Conservation (phyloP, 2,113 vertebrate species). For the Cinclus mexicanus region DNA sequence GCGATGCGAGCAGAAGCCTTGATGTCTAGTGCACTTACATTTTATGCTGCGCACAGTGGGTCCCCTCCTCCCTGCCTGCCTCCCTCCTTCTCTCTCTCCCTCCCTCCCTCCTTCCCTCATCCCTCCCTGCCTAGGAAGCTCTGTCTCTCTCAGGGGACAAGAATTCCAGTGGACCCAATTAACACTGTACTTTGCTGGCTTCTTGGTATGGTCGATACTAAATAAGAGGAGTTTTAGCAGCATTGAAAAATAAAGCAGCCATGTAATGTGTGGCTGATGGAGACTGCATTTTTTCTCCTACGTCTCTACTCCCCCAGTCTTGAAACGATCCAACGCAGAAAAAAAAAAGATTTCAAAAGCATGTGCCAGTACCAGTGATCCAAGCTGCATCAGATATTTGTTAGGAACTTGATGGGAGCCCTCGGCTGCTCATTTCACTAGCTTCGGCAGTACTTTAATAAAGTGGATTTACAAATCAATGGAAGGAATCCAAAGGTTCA, state of each 20-base stretch:
- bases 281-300: neutral
- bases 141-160: conserved; percentile 51
- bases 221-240: conserved; percentile 72
- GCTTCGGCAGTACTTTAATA: conserved; percentile 42
- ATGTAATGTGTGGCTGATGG: conserved; percentile 33
- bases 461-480: conserved; percentile 66
- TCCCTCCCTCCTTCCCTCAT: conserved; percentile 43
- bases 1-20: conserved; percentile 57
- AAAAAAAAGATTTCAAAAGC: neutral
- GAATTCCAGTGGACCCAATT: conserved; percentile 82
- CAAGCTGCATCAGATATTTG: conserved; percentile 15
- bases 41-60: conserved; percentile 39
- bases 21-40: conserved; percentile 46
- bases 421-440: conserved; percentile 39
- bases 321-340: neutral
- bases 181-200: conserved; percentile 74
- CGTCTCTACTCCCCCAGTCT: neutral
- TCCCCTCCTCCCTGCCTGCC: conserved; percentile 20
- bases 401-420: conserved; percentile 34
- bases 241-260: conserved; percentile 65
- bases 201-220: conserved; percentile 72
- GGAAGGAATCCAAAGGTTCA: conserved; percentile 61
- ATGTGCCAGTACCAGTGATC: neutral
- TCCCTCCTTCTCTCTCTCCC: conserved; percentile 14
- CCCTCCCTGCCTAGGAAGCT: conserved; percentile 62